Evolutionary conservation across 2,797 vertebrate species (phyloP).

Genomic region (Acanthiza pusilla): DNA sequence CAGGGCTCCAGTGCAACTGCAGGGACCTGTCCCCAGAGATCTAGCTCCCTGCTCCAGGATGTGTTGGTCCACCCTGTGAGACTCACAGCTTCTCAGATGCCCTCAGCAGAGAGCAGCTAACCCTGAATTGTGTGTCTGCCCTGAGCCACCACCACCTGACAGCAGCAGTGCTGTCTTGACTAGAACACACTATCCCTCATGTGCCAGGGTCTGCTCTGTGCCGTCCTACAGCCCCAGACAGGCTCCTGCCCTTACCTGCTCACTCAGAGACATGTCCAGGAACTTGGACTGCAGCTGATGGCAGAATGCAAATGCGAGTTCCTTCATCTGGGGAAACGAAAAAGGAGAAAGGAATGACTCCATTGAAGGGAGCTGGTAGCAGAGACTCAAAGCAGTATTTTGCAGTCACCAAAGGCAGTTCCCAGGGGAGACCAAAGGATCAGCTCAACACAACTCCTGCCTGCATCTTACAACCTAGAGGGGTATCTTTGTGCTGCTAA

Average conservation of each 20-base stretch:
- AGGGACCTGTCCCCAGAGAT: not conserved
- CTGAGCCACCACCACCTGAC: not conserved
- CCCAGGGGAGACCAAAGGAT: not conserved
- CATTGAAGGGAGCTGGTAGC: not conserved
- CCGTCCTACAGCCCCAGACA: not conserved
- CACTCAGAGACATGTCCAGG: slow-evolving; percentile 85
- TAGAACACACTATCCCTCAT: accelerated
- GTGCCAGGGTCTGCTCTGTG: not conserved
- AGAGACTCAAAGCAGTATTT: not conserved
- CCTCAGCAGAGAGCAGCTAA: not conserved
- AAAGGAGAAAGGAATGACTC: not conserved
- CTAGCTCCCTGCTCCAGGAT: not conserved
- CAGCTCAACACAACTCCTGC: not conserved
- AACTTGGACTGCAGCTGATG: slow-evolving; percentile 93
- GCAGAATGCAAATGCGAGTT: slow-evolving; percentile 85
- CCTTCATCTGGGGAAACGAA: slow-evolving; percentile 82
- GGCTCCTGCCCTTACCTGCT: slow-evolving; percentile 82
- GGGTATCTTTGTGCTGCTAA: not conserved
- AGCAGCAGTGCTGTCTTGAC: not conserved
- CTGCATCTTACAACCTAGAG: not conserved
- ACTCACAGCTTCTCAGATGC: not conserved
- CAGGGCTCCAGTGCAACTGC: not conserved
- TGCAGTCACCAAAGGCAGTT: not conserved
- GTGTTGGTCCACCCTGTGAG: not conserved
- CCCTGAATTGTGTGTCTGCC: not conserved